Evolutionary conservation across 1,140 invertebrate genomes (phyloP), one percentile per base, ranked within the genome.

Genomic region (Ceratosolen solmsi): DNA sequence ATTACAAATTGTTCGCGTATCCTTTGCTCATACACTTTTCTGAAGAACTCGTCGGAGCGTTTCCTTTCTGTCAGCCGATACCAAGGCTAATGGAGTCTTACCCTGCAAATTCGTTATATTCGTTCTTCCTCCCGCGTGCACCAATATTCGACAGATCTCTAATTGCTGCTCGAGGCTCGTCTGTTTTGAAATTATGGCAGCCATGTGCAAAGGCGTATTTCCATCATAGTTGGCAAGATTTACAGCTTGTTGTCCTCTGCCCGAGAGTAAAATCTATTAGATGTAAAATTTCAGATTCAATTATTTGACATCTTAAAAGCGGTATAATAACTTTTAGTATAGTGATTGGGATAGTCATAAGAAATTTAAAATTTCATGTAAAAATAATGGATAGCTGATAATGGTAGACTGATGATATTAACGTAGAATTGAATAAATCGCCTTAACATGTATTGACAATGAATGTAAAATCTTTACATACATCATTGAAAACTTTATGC

Each of bases 171-270:
- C 82, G 27, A 88, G 68, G 20, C 60, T 65, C 0, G 87, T 33
- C 8, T 54, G 73, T 4, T 84, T 82, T 4, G 86, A 86, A 5
- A 83, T 80, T 2, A 79, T 72, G 0, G 84, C 84, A 7, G 84
- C 85, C 73, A 87, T 65, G 73, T 89, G 89, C 22, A 89, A 38
- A 22, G 89, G 82, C 13, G 89, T 88, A 49, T 90, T 87, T 27
- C 80, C 84, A 38, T 85, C 84, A 38, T 87, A 84, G 60, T 89
- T 89, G 38, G 33, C 76, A 9, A 86, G 75, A 74, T 89, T 87
- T 3, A 89, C 86, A 22, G 84, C 72, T 20, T 85, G 84, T 7
- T 49, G 38, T 46, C 78, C 83, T 20, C 71, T 70, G 33, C 75
- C 73, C 8, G n/a, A 41, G 81, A 90, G 83, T 58, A 90, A 74